These are phyloP conservation scores for Tetrapedia diversipes DNA, from an alignment of 2,888 invertebrate genomes.

Conservation along the genomic window DNA sequence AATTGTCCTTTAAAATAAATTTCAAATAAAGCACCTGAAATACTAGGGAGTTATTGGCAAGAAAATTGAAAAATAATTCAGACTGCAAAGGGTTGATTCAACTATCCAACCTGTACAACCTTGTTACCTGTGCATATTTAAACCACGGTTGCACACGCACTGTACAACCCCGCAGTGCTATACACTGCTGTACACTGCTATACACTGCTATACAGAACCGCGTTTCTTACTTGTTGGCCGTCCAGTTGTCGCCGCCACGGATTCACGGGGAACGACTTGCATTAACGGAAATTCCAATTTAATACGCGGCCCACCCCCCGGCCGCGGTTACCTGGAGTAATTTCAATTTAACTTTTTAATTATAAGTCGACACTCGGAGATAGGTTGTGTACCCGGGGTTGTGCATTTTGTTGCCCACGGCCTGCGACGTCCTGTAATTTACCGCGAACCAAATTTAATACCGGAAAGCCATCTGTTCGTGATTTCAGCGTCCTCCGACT, in stretches of 20 bases:
- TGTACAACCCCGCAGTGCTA: too few relatives aligned
- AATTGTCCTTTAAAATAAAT: too few relatives aligned
- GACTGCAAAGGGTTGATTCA: too few relatives aligned
- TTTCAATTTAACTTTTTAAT: constrained; percentile 72
- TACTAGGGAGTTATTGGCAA: too few relatives aligned
- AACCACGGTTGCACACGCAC: too few relatives aligned
- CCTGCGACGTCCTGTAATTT: constrained; percentile 60
- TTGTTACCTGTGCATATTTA: too few relatives aligned
- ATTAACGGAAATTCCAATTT: constrained; percentile 62
- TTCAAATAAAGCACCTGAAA: too few relatives aligned
- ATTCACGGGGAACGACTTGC: constrained; percentile 40
- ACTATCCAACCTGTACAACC: too few relatives aligned
- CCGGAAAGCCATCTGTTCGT: constrained; percentile 62
- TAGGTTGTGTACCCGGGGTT: constrained; percentile 53
- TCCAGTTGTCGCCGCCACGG: background rate
- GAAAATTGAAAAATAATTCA: too few relatives aligned
- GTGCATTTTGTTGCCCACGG: constrained; percentile 57
- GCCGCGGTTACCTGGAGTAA: constrained; percentile 56
- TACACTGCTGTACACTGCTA: too few relatives aligned
- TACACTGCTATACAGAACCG: background rate
- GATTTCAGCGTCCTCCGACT: constrained; percentile 45
- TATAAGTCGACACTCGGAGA: constrained; percentile 64
- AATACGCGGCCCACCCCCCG: constrained; percentile 38
- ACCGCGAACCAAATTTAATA: constrained; percentile 66
- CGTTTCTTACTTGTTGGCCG: background rate